Percentiles rank a stretch among this genome's conserved stretches.
These are phyloP conservation scores for Congeria kusceri DNA, from an alignment of 2,888 invertebrate genomes.

Conservation along the genomic window DNA sequence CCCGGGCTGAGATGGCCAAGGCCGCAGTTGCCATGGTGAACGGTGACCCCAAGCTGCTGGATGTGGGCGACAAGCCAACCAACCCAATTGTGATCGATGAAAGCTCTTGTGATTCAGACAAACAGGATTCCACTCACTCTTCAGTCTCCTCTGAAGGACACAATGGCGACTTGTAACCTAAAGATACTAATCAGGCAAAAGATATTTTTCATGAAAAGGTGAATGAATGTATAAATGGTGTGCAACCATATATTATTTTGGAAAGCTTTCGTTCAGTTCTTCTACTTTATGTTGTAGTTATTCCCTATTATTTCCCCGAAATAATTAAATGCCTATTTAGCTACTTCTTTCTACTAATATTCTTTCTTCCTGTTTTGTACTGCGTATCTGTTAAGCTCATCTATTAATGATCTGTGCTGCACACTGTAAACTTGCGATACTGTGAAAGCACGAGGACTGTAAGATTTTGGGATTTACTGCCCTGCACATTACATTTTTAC, in stretches of 20 bases:
- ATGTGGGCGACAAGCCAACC: slow-evolving; percentile 41
- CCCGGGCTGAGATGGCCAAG: slow-evolving; percentile 29
- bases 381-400: too few relatives aligned
- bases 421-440: too few relatives aligned
- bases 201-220: slow-evolving; percentile 34
- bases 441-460: too few relatives aligned
- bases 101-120: slow-evolving; percentile 63
- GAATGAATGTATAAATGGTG: slow-evolving; percentile 15
- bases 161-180: slow-evolving; percentile 40
- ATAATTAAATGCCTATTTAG: too few relatives aligned
- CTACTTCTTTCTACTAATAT: too few relatives aligned
- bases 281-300: too few relatives aligned
- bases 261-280: too few relatives aligned
- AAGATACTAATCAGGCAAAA: background rate
- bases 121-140: slow-evolving; percentile 5
- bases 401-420: too few relatives aligned
- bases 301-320: too few relatives aligned
- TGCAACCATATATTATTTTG: background rate
- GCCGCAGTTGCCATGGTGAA: slow-evolving; percentile 28
- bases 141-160: slow-evolving; percentile 22
- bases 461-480: too few relatives aligned
- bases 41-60: slow-evolving; percentile 38
- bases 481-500: too few relatives aligned
- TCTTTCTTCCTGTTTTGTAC: too few relatives aligned
- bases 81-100: slow-evolving; percentile 60